Evolutionary conservation across 2,888 invertebrate species (phyloP), one percentile per base, ranked within the genome.

Genomic region (Eupithecia vulgata): DNA sequence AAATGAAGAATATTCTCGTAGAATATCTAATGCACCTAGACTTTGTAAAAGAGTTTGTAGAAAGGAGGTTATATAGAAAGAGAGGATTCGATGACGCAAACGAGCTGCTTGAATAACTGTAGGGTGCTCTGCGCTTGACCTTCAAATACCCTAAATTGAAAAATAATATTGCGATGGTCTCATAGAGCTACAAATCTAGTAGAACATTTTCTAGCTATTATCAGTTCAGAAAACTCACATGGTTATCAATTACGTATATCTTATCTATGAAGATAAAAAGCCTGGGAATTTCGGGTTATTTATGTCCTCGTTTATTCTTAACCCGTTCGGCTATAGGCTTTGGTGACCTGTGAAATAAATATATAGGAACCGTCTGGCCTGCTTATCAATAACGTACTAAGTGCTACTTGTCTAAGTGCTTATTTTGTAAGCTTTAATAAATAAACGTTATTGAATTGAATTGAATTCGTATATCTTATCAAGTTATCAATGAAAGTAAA

Each of bases 261-360:
- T 65, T 62, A 62, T 37, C 65, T 25, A 3, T n/a, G 12, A 13
- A 42, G 65, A 65, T 65, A 65, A 65, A 65, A 34, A 37, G 35
- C 12, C 40, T 68, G 68, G 62, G 57, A 70, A 34, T 13, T 15
- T 64, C 12, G 40, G 42, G 17, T 45, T n/a, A 17, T 59, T 45
- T 30, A 61, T 21, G 52, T 13, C 45, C 30, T 57, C 57, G 61
- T 66, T 74, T 67, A 73, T 71, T 74, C 64, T 71, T 68, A 68
- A 59, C 52, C 67, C 57, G 48, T 73, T 67, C 42, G 13, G 59
- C 21, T 52, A 21, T 71, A 17, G 57, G 25, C 25, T 57, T 62
- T 25, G 64, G 42, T 72, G 30, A 4, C 30, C 30, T 4, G 30
- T 30, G 4, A 30, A 30, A 30, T 30, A 30, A 30, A 30, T 30